Conservation (phyloP, 2,888 invertebrate genomes). For the Polydesmus complanatus region DNA sequence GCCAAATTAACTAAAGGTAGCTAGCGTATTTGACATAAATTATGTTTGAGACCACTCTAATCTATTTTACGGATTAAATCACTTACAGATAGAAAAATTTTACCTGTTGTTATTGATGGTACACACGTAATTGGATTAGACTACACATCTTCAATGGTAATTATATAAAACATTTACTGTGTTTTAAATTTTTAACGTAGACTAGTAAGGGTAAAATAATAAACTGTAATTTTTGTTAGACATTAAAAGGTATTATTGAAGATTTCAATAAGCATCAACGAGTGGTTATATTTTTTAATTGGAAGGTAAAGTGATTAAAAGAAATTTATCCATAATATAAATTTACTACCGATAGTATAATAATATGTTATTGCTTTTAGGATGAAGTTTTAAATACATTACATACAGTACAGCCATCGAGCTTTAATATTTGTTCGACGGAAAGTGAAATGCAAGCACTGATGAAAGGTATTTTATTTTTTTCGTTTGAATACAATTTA, state of each 20-base stretch:
- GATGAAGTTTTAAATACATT: conserved; percentile 8
- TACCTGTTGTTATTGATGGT: conserved; percentile 19
- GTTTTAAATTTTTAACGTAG: no score
- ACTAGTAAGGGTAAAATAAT: no score
- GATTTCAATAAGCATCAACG: conserved; percentile 12
- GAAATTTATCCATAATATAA: neutral
- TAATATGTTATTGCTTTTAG: no score
- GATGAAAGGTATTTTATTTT: conserved; percentile 5
- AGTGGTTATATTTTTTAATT: conserved; percentile 13
- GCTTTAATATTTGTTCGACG: conserved; percentile 7
- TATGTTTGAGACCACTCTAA: no score
- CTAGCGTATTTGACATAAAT: no score
- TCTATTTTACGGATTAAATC: no score
- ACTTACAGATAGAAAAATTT: conserved; percentile 3
- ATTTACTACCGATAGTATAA: neutral
- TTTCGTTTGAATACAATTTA: no score
- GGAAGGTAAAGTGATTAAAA: conserved; percentile 8
- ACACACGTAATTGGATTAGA: conserved; percentile 18
- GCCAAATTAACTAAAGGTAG: conserved; percentile 14
- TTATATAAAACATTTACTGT: neutral
- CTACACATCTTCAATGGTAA: conserved; percentile 18
- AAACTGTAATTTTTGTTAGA: conserved; percentile 4
- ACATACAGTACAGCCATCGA: conserved; percentile 6
- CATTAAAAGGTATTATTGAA: conserved; percentile 13
- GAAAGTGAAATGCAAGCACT: neutral